Percentiles rank a stretch among this genome's conserved stretches.
Conservation (phyloP, 1,140 invertebrate genomes). For the Akabosia matsudoensis region DNA sequence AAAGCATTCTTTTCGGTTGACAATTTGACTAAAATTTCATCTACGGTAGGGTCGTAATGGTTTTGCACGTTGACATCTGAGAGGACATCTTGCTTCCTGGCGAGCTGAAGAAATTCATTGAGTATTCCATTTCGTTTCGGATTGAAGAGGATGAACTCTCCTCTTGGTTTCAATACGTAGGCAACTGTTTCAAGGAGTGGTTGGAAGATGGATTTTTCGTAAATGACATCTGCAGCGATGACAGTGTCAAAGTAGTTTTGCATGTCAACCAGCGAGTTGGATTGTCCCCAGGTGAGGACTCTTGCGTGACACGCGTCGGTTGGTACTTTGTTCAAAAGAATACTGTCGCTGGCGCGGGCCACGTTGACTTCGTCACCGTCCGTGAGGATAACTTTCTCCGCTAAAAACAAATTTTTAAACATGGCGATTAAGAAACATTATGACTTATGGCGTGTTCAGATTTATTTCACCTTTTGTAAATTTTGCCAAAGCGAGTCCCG, state of each 20-base stretch:
- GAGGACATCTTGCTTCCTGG: not conserved
- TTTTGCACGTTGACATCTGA: not conserved
- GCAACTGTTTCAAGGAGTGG: not conserved
- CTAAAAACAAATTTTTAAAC: slow-evolving; percentile 34
- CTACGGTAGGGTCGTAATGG: slow-evolving; percentile 1
- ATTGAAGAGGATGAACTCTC: slow-evolving; percentile 27
- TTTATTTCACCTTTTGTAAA: no score
- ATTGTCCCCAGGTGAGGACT: not conserved
- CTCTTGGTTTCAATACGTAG: slow-evolving; percentile 8
- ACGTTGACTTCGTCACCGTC: slow-evolving; percentile 19
- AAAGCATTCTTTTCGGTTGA: not conserved
- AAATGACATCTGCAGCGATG: slow-evolving; percentile 26
- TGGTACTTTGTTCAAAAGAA: not conserved
- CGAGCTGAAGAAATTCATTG: not conserved
- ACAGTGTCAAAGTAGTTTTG: not conserved
- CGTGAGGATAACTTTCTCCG: slow-evolving; percentile 48
- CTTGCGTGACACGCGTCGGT: not conserved
- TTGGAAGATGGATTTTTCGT: not conserved
- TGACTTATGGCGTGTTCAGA: not conserved
- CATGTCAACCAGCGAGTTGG: not conserved
- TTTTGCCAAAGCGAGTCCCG: slow-evolving; percentile 70
- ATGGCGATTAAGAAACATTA: no score
- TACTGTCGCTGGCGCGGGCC: not conserved
- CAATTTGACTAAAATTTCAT: not conserved
- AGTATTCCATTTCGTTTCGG: slow-evolving; percentile 4